Evolutionary conservation across 2,113 vertebrate species (phyloP).

Genomic region (Clupea harengus): DNA sequence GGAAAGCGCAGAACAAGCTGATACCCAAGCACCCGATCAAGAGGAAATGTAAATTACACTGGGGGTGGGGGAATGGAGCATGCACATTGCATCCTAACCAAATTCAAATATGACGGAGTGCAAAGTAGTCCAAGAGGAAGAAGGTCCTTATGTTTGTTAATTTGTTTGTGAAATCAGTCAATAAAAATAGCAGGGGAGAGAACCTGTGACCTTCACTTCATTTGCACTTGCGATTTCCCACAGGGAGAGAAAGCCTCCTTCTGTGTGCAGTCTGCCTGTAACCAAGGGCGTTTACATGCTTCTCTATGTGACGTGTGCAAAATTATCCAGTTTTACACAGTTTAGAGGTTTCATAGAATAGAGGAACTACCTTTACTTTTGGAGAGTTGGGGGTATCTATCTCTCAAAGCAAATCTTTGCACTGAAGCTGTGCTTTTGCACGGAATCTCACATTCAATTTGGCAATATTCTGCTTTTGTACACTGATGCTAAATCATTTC

Average conservation of each 20-base stretch:
- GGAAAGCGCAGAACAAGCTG: not conserved
- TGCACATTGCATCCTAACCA: not conserved
- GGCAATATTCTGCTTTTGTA: not conserved
- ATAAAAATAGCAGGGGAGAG: not conserved
- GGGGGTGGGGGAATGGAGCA: not conserved
- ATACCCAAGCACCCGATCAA: not conserved
- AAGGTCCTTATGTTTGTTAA: not conserved
- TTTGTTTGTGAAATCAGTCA: not conserved
- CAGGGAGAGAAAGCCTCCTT: not conserved
- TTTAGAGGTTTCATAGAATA: not conserved
- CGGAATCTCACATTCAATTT: not conserved
- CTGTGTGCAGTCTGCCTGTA: not conserved
- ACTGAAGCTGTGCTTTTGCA: not conserved
- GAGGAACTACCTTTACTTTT: not conserved
- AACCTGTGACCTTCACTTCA: not conserved
- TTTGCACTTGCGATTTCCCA: slow-evolving; percentile 1
- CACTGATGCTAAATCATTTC: not conserved
- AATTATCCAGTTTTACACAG: not conserved
- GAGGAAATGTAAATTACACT: not conserved
- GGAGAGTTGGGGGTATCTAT: not conserved
- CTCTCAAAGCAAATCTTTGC: not conserved
- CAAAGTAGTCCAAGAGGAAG: not conserved
- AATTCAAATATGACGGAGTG: not conserved
- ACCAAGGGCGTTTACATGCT: not conserved
- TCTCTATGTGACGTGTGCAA: not conserved